These are phyloP conservation scores for Hypomecis punctinalis DNA, from an alignment of 2,888 invertebrate species.

Conservation along the genomic window DNA sequence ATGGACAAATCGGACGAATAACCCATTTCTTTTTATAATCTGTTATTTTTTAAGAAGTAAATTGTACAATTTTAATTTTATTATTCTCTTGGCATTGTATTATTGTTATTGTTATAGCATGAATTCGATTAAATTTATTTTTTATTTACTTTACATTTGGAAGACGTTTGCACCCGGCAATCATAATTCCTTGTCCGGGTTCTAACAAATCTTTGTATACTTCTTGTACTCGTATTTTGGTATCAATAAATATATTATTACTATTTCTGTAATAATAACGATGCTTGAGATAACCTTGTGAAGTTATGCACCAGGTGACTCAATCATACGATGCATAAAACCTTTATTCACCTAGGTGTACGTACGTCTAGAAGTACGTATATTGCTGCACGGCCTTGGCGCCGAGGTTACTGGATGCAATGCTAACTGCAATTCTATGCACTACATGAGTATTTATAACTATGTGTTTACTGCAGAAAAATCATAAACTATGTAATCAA, in stretches of 20 bases:
- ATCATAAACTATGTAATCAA: background rate
- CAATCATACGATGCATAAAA: constrained; percentile 70
- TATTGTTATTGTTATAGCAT: no score
- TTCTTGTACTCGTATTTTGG: no score
- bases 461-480: constrained; percentile 16
- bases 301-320: constrained; percentile 53
- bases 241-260: no score
- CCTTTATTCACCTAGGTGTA: constrained; percentile 62
- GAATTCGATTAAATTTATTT: no score
- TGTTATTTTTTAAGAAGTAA: no score
- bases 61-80: no score
- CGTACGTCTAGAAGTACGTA: constrained; percentile 34
- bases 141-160: no score
- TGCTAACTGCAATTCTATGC: constrained; percentile 65
- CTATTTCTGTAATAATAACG: no score
- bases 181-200: no score
- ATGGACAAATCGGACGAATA: constrained; percentile 54
- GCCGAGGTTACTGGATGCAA: constrained; percentile 74
- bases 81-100: no score
- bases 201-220: no score
- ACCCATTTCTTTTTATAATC: constrained; percentile 64
- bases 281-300: constrained; percentile 4
- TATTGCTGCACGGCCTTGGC: constrained; percentile 80
- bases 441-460: constrained; percentile 47
- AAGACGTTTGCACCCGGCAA: no score